These are phyloP conservation scores for Strongylocentrotus purpuratus DNA, from an alignment of 35 echinoderm and acorn worm genomes.

Conservation along the genomic window DNA sequence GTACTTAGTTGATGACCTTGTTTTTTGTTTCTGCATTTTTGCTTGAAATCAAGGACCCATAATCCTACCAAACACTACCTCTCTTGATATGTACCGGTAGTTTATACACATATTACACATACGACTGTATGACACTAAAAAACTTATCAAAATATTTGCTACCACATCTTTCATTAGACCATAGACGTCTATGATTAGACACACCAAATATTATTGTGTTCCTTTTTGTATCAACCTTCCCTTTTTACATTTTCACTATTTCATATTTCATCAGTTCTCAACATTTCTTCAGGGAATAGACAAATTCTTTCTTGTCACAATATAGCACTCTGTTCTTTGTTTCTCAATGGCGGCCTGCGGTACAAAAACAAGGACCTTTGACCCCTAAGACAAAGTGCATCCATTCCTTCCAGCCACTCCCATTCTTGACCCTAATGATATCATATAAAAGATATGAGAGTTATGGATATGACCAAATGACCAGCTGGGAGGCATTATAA, in stretches of 20 bases:
- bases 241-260: neutral
- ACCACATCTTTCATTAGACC: neutral
- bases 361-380: constrained; percentile 2
- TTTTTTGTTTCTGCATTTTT: no score
- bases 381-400: neutral
- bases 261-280: neutral
- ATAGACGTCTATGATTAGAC: neutral
- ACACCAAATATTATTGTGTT: neutral
- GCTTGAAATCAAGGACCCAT: no score
- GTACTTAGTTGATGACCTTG: neutral
- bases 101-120: no score
- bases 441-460: constrained; percentile 1
- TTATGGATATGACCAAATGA: neutral
- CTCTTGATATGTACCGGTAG: no score
- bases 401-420: neutral
- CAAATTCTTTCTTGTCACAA: neutral
- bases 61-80: no score
- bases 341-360: neutral
- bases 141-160: neutral
- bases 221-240: neutral
- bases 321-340: constrained; percentile 17
- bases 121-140: no score
- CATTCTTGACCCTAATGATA: neutral
- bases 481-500: constrained; percentile 15
- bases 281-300: neutral